A percentile compares a stretch with the other conserved stretches of the same genome.
These are phyloP conservation scores for Chromis chromis DNA, from an alignment of 2,797 vertebrate species.

Conservation along the genomic window DNA sequence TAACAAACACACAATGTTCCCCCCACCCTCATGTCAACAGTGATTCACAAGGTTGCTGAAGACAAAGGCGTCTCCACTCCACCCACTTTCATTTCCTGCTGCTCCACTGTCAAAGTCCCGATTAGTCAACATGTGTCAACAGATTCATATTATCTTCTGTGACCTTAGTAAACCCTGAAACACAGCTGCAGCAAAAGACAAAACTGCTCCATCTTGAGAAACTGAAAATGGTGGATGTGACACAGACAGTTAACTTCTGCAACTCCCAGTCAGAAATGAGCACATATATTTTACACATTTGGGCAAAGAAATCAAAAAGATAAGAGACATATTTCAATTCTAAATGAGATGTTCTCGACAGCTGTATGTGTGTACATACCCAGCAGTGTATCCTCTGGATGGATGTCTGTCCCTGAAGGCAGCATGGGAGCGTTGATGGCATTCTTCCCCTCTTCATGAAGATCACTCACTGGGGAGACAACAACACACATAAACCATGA, in stretches of 20 bases:
- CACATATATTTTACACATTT: not conserved
- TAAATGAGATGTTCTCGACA: not conserved
- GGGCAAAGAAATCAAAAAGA: not conserved
- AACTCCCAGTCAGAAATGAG: not conserved
- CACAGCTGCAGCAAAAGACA: not conserved
- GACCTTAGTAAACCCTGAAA: constrained; percentile 18
- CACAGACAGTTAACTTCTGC: not conserved
- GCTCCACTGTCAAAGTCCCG: constrained; percentile 27
- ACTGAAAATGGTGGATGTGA: not conserved
- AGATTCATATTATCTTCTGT: constrained; percentile 15
- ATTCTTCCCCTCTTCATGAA: constrained; percentile 96
- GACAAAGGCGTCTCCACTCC: constrained; percentile 38
- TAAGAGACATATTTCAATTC: not conserved
- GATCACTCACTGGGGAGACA: constrained; percentile 90
- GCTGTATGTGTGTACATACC: constrained; percentile 80
- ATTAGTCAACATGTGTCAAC: constrained; percentile 30
- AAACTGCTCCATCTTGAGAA: not conserved
- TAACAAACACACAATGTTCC: constrained; percentile 10
- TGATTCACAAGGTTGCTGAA: constrained; percentile 45
- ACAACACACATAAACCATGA: constrained; percentile 11
- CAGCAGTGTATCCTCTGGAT: constrained; percentile 92
- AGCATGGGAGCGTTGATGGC: constrained; percentile 94
- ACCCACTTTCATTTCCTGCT: constrained; percentile 77
- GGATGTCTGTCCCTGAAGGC: constrained; percentile 85
- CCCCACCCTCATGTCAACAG: constrained; percentile 12